Evolutionary conservation across 2,113 vertebrate genomes (phyloP).

Genomic region (Oncorhynchus masou): DNA sequence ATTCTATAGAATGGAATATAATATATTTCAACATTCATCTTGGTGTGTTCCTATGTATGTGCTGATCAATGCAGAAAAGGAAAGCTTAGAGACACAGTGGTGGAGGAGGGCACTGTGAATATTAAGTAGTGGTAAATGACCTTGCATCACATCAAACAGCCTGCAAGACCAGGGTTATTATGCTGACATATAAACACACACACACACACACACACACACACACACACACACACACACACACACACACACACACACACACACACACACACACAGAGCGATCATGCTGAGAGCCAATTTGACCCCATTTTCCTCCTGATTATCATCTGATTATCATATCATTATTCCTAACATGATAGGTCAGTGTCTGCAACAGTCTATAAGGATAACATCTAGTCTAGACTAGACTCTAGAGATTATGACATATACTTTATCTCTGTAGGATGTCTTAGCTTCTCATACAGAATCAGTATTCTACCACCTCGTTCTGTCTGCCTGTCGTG

Average conservation of each 20-base stretch:
- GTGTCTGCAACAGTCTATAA: background rate
- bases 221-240: too few relatives aligned
- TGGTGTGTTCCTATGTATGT: too few relatives aligned
- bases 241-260: too few relatives aligned
- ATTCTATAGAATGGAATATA: too few relatives aligned
- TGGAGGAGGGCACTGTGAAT: slow-evolving; percentile 13
- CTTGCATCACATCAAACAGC: slow-evolving; percentile 63
- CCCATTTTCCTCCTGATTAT: slow-evolving; percentile 62
- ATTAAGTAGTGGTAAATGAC: slow-evolving; percentile 56
- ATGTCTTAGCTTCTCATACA: too few relatives aligned
- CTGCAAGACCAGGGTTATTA: slow-evolving; percentile 51
- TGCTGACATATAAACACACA: slow-evolving; percentile 4
- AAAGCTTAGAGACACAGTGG: background rate
- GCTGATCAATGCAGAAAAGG: too few relatives aligned
- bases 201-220: too few relatives aligned
- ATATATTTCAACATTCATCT: too few relatives aligned
- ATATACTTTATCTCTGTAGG: too few relatives aligned
- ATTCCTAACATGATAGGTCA: slow-evolving; percentile 32
- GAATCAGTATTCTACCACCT: too few relatives aligned
- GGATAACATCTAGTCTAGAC: slow-evolving; percentile 43
- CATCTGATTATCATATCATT: slow-evolving; percentile 68
- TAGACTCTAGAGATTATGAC: slow-evolving; percentile 18
- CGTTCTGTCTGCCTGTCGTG: too few relatives aligned
- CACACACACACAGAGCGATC: too few relatives aligned
- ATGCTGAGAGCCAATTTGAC: slow-evolving; percentile 45